Conservation (phyloP, 1,140 invertebrate genomes). For the Drosophila miranda region DNA sequence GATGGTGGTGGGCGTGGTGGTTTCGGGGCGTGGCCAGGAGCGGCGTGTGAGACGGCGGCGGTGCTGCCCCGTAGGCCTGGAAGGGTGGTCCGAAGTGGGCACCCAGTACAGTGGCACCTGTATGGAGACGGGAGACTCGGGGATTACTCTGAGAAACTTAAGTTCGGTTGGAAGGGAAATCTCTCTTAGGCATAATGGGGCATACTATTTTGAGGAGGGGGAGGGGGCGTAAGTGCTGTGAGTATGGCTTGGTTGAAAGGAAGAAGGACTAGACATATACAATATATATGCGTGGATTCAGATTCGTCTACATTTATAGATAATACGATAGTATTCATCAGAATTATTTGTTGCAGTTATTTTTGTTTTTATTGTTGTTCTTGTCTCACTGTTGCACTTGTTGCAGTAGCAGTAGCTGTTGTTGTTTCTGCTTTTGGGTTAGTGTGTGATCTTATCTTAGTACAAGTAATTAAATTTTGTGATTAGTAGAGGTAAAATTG, state of each 20-base stretch:
- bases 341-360: background rate
- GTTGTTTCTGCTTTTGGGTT: conserved; percentile 31
- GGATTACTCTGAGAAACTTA: background rate
- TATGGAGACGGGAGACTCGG: background rate
- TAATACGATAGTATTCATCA: conserved; percentile 5
- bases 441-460: conserved; percentile 37
- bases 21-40: conserved; percentile 82
- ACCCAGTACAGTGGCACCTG: conserved; percentile 73
- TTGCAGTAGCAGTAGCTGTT: conserved; percentile 28
- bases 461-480: conserved; percentile 18
- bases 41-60: conserved; percentile 77
- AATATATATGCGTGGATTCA: too few relatives aligned
- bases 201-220: background rate
- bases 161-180: background rate
- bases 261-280: too few relatives aligned
- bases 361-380: conserved; percentile 2
- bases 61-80: conserved; percentile 53
- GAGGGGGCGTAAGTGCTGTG: conserved; percentile 53
- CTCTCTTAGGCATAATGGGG: background rate
- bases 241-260: conserved; percentile 52
- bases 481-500: conserved; percentile 59
- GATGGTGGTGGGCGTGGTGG: conserved; percentile 72
- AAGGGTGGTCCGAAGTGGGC: conserved; percentile 72
- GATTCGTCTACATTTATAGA: background rate
- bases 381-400: background rate